Evolutionary conservation across 2,797 vertebrate species (phyloP).

Genomic region (Balearica regulorum): DNA sequence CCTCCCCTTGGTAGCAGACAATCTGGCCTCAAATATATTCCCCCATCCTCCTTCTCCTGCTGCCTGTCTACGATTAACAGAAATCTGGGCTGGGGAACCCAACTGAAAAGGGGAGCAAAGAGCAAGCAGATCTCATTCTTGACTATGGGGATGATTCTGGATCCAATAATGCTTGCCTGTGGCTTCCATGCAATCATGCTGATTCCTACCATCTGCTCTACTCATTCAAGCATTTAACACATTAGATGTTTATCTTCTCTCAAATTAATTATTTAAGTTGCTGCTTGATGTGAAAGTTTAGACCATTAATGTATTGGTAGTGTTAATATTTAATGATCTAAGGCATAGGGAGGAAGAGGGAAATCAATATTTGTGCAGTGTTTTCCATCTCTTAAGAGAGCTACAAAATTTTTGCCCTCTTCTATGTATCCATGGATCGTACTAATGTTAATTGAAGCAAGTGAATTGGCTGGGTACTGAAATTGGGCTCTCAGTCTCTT

Average conservation of each 20-base stretch:
- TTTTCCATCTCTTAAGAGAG: background rate
- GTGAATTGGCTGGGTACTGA: background rate
- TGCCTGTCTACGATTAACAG: background rate
- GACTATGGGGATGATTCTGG: background rate
- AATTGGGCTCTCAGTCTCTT: background rate
- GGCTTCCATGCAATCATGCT: background rate
- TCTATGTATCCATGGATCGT: background rate
- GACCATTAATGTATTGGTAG: constrained; percentile 5
- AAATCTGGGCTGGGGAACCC: background rate
- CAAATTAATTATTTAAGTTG: constrained; percentile 42
- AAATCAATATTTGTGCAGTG: constrained; percentile 37
- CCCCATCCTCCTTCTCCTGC: background rate
- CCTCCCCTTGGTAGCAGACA: background rate
- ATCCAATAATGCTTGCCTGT: background rate
- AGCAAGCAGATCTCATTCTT: background rate
- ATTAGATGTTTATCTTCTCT: background rate
- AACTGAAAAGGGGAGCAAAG: background rate
- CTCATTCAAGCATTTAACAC: background rate
- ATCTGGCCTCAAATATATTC: background rate
- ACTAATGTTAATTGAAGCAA: background rate
- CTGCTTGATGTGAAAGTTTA: background rate
- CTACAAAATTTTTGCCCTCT: background rate
- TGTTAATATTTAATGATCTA: constrained; percentile 44
- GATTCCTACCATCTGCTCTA: background rate
- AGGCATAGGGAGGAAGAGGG: background rate